phyloP scores from a whole-genome alignment of 1,140 invertebrate species.

The Cherax destructor region DNA sequence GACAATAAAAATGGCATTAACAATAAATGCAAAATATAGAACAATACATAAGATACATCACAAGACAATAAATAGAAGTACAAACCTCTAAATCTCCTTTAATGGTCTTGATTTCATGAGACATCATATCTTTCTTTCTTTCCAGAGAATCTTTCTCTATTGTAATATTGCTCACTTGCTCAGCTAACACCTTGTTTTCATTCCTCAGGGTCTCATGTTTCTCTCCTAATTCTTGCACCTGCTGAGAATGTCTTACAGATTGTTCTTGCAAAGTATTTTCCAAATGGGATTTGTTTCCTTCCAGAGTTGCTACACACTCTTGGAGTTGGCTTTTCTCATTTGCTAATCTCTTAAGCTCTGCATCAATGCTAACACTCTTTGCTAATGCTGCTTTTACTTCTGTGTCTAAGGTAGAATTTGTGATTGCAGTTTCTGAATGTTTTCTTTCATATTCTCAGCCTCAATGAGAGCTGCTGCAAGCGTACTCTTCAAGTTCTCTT shows the following conservation, averaged over 20 bases:
- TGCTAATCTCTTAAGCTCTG: slow-evolving; percentile 40
- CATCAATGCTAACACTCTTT: slow-evolving; percentile 19
- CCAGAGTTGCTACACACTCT: slow-evolving; percentile 12
- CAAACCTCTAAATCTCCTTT: slow-evolving; percentile 51
- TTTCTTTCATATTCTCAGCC: slow-evolving; percentile 23
- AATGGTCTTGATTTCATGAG: slow-evolving; percentile 41
- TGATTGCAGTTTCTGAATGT: slow-evolving; percentile 31
- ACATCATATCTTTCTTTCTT: slow-evolving; percentile 13
- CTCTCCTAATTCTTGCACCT: slow-evolving; percentile 10
- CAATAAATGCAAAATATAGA: neutral
- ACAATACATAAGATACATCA: neutral
- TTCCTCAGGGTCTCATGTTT: slow-evolving; percentile 19
- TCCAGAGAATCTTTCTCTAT: slow-evolving; percentile 14
- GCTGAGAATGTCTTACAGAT: slow-evolving; percentile 3
- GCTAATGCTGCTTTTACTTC: slow-evolving; percentile 42
- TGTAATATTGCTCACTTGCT: neutral
- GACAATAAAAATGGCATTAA: neutral
- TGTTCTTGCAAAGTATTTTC: slow-evolving; percentile 42
- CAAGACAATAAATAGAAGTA: neutral
- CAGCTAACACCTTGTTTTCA: slow-evolving; percentile 22
- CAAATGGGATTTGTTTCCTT: slow-evolving; percentile 29
- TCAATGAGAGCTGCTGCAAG: slow-evolving; percentile 2
- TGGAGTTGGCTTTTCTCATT: slow-evolving; percentile 43
- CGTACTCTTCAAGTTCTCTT: slow-evolving; percentile 40
- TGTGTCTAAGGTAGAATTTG: slow-evolving; percentile 14